Percentiles rank a stretch among this genome's conserved stretches.
Evolutionary conservation across 2,113 vertebrate genomes (phyloP).

Genomic region (Ctenodactylus gundi): DNA sequence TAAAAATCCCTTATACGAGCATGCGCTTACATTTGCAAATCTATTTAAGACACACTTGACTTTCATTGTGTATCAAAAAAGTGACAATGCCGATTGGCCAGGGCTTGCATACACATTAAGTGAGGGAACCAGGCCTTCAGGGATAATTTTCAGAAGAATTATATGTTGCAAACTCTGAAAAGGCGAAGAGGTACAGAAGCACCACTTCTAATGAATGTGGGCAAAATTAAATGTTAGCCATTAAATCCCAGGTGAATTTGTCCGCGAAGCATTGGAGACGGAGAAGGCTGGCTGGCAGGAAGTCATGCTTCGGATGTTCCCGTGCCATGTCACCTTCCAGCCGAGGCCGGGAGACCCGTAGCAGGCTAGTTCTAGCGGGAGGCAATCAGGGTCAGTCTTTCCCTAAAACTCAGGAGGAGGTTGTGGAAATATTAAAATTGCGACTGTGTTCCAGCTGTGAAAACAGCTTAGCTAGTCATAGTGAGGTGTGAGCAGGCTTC

Average conservation of each 20-base stretch:
- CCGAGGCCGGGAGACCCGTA: rapidly evolving
- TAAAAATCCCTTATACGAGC: not conserved
- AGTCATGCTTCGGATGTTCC: too few relatives aligned
- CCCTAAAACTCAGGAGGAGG: not conserved
- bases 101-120: not conserved
- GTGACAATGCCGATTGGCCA: rapidly evolving
- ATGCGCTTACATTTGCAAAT: too few relatives aligned
- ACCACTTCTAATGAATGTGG: not conserved
- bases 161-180: not conserved
- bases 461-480: too few relatives aligned
- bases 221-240: too few relatives aligned
- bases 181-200: not conserved
- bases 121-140: rapidly evolving
- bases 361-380: too few relatives aligned
- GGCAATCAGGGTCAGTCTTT: not conserved
- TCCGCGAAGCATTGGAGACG: rapidly evolving
- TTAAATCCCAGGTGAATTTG: not conserved
- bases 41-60: not conserved
- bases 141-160: not conserved
- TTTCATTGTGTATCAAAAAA: not conserved
- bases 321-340: rapidly evolving
- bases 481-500: not conserved
- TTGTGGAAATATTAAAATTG: not conserved
- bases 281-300: rapidly evolving
- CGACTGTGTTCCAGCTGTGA: not conserved